Evolutionary conservation across 2,797 vertebrate genomes (phyloP).

Genomic region (Phrynocephalus guinanensis): DNA sequence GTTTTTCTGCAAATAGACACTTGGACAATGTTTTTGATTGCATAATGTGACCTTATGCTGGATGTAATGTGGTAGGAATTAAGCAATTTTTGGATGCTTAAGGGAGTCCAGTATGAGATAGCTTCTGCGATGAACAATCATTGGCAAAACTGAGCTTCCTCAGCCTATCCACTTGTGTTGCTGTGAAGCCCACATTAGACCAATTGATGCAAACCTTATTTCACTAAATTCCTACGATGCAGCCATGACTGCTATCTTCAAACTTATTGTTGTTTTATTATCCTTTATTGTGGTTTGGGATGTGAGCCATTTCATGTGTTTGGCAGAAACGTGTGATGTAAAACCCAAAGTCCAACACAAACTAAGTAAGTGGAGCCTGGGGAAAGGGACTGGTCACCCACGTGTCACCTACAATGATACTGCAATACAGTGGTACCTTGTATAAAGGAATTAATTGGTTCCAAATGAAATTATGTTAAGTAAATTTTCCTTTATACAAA

Average conservation of each 20-base stretch:
- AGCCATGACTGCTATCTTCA: neutral
- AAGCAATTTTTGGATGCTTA: neutral
- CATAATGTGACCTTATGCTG: neutral
- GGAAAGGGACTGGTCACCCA: neutral
- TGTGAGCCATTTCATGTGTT: neutral
- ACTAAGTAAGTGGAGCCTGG: no score
- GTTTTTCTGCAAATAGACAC: neutral
- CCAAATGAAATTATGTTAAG: no score
- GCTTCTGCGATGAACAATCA: neutral
- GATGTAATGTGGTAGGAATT: neutral
- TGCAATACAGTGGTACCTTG: neutral
- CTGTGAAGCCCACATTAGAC: neutral
- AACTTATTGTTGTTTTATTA: neutral
- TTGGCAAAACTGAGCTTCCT: neutral
- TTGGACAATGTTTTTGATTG: neutral
- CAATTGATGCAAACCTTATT: no score
- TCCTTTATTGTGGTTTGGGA: slow-evolving; percentile 11
- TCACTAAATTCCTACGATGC: neutral
- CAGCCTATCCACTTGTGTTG: neutral
- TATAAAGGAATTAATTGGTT: no score
- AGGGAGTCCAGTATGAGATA: neutral
- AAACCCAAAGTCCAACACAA: neutral
- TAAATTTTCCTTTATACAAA: no score
- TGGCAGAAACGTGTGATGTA: neutral
- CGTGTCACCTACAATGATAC: neutral